Conservation (phyloP, 2,888 invertebrate genomes). For the Troglohyphantes excavatus region DNA sequence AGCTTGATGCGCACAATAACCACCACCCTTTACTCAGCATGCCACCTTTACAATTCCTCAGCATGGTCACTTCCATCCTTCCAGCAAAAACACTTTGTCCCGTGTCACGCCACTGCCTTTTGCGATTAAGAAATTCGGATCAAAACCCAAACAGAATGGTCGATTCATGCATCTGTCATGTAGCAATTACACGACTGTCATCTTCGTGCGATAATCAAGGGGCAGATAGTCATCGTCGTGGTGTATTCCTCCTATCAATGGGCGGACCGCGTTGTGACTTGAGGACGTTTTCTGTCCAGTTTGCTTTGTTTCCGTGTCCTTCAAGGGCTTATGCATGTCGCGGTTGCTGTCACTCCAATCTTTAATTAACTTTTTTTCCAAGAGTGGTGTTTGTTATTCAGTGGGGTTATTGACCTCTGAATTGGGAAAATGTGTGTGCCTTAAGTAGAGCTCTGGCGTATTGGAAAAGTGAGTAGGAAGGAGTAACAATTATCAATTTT, state of each 20-base stretch:
- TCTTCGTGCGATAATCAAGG: not conserved
- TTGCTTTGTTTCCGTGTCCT: slow-evolving; percentile 48
- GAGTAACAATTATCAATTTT: no score
- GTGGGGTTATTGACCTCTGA: slow-evolving; percentile 16
- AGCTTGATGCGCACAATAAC: not conserved
- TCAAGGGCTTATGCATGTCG: not conserved
- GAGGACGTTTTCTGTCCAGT: not conserved
- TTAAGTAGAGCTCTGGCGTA: not conserved
- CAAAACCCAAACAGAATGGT: slow-evolving; percentile 49
- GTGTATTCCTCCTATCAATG: slow-evolving; percentile 62
- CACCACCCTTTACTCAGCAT: not conserved
- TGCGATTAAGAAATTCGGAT: slow-evolving; percentile 58
- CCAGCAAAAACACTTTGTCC: not conserved
- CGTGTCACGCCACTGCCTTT: not conserved
- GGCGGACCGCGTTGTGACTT: slow-evolving; percentile 12
- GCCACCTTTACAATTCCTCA: not conserved
- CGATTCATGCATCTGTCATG: slow-evolving; percentile 71
- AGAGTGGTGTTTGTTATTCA: slow-evolving; percentile 31
- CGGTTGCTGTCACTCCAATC: slow-evolving; percentile 7
- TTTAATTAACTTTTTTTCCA: slow-evolving; percentile 38
- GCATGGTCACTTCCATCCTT: not conserved
- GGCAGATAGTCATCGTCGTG: slow-evolving; percentile 26
- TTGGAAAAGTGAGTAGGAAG: no score
- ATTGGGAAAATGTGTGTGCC: not conserved
- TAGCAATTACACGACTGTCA: slow-evolving; percentile 69